A percentile compares a stretch with the other conserved stretches of the same genome.
These are phyloP conservation scores for Amphibalanus amphitrite DNA, from an alignment of 1,140 invertebrate species.

Conservation along the genomic window DNA sequence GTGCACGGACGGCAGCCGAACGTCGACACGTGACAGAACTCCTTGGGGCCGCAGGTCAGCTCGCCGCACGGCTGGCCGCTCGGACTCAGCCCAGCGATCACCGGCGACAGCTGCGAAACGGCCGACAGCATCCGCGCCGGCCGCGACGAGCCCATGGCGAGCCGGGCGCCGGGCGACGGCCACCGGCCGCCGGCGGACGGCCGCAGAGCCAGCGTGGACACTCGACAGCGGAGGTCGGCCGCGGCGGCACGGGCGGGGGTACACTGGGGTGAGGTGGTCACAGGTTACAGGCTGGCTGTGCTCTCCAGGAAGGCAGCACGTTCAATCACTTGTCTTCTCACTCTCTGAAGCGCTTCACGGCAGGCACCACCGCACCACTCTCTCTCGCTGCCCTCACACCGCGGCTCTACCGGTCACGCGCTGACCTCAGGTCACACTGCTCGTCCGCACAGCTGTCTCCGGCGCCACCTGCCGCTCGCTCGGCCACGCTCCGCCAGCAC, in stretches of 20 bases:
- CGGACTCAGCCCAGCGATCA: not conserved
- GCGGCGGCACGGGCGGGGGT: too few relatives aligned
- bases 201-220: too few relatives aligned
- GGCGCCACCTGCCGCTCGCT: not conserved
- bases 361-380: too few relatives aligned
- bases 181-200: too few relatives aligned
- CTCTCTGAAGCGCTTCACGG: too few relatives aligned
- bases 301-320: too few relatives aligned
- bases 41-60: not conserved
- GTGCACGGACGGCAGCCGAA: not conserved
- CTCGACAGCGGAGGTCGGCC: too few relatives aligned
- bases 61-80: not conserved
- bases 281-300: too few relatives aligned
- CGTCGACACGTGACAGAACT: not conserved
- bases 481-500: not conserved
- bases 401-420: too few relatives aligned
- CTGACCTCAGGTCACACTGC: not conserved
- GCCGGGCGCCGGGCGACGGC: too few relatives aligned
- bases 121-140: not conserved
- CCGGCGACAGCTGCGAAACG: not conserved
- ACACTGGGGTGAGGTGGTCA: too few relatives aligned
- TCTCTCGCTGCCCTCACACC: not conserved
- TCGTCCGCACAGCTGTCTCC: not conserved
- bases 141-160: not conserved
- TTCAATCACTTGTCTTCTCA: too few relatives aligned